phyloP scores from a whole-genome alignment of 2,113 vertebrate species.

The Kryptolebias marmoratus region DNA sequence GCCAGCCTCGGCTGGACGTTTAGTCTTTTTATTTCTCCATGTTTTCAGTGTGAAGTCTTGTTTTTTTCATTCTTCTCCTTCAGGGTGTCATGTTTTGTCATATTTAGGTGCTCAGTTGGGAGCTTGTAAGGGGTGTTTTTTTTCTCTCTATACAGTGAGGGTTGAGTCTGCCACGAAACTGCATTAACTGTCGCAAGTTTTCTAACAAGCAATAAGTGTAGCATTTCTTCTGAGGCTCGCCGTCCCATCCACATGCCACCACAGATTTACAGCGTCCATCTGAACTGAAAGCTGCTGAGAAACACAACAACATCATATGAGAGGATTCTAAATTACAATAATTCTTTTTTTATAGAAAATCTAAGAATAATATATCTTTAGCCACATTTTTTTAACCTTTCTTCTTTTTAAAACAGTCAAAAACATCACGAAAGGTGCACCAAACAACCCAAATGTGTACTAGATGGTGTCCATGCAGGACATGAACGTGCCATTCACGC shows the following conservation, averaged over 20 bases:
- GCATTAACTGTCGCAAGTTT: conserved; percentile 69
- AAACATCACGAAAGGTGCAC: conserved; percentile 21
- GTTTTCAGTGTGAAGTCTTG: conserved; percentile 9
- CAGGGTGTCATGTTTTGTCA: conserved; percentile 29
- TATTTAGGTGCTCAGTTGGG: conserved; percentile 37
- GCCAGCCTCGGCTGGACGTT: too few relatives aligned
- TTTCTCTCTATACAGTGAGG: conserved; percentile 77
- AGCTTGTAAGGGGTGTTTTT: conserved; percentile 81
- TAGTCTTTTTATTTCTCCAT: too few relatives aligned
- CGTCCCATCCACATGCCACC: conserved; percentile 49
- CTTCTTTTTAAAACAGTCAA: conserved; percentile 8
- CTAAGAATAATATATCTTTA: conserved; percentile 50
- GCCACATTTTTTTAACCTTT: conserved; percentile 34
- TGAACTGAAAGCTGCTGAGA: conserved; percentile 21
- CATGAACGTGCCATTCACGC: conserved; percentile 61
- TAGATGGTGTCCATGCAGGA: conserved; percentile 34
- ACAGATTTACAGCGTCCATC: conserved; percentile 60
- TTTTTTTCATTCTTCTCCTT: conserved; percentile 50
- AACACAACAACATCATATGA: conserved; percentile 50
- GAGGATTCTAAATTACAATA: conserved; percentile 28
- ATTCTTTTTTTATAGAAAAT: conserved; percentile 35
- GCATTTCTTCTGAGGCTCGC: conserved; percentile 80
- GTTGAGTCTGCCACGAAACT: conserved; percentile 82
- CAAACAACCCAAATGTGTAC: conserved; percentile 27
- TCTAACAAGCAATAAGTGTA: conserved; percentile 91